Evolutionary conservation across 2,113 vertebrate genomes (phyloP).

Genomic region (Psittacula cyanocephala): DNA sequence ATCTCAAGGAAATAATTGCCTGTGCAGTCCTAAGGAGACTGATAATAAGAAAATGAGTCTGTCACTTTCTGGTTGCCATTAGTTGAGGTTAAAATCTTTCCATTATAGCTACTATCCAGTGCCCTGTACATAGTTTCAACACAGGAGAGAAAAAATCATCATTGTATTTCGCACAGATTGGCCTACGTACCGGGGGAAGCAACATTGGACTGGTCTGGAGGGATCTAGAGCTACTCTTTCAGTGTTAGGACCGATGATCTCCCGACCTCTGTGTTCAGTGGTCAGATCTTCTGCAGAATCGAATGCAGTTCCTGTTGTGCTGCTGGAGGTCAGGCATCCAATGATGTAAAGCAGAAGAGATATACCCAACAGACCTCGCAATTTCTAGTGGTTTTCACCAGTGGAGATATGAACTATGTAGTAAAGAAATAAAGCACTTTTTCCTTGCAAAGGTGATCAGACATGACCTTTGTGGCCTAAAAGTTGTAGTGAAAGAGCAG

Average conservation of each 20-base stretch:
- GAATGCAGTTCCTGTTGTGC: not conserved
- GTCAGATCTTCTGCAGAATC: not conserved
- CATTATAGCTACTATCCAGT: not conserved
- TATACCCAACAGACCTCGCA: not conserved
- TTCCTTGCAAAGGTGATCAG: not conserved
- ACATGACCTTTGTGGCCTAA: not conserved
- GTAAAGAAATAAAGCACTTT: not conserved
- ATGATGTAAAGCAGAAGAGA: not conserved
- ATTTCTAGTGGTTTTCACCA: not conserved
- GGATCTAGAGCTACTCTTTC: not conserved
- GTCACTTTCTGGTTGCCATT: not conserved
- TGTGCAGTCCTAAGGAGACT: not conserved
- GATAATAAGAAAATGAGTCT: not conserved
- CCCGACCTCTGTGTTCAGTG: not conserved
- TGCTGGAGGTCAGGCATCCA: accelerated
- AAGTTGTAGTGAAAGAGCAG: not conserved
- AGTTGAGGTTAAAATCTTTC: constrained; percentile 3
- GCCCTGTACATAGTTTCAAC: not conserved
- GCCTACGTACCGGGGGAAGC: not conserved
- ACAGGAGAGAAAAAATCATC: not conserved
- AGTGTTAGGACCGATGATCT: not conserved
- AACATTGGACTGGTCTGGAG: not conserved
- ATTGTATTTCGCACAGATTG: not conserved
- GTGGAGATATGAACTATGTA: not conserved
- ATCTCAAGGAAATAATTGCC: constrained; percentile 16